phyloP scores from a whole-genome alignment of 1,140 invertebrate genomes.

The Penaeus vannamei region DNA sequence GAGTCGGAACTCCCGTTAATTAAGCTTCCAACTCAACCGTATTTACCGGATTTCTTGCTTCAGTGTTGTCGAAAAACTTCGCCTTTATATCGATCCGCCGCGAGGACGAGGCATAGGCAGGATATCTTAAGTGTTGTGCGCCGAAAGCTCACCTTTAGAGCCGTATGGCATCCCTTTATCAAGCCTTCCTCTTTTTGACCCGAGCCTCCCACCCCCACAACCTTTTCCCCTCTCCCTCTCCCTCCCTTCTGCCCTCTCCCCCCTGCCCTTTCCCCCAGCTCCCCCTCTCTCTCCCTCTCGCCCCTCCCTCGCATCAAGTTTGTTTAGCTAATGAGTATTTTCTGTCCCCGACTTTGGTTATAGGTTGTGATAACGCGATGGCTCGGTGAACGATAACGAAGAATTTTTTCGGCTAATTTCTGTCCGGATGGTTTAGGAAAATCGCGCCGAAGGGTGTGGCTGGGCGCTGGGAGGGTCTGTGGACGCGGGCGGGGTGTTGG shows the following conservation, averaged over 20 bases:
- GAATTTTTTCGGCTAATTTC: no score
- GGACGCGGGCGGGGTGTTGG: no score
- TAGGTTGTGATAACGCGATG: no score
- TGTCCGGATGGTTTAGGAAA: no score
- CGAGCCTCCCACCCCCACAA: background rate
- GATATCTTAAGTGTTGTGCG: no score
- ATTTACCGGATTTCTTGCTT: conserved; percentile 30
- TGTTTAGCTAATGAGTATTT: background rate
- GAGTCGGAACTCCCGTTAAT: conserved; percentile 36
- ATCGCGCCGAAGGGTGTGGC: no score
- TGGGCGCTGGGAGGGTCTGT: no score
- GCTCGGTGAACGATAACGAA: no score
- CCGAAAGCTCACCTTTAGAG: conserved; percentile 2
- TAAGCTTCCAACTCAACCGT: conserved; percentile 13
- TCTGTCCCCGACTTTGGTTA: no score
- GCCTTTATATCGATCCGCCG: no score
- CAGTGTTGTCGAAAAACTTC: background rate
- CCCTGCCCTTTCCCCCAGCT: background rate
- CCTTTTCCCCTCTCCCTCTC: conserved; percentile 3
- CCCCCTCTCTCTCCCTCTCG: background rate
- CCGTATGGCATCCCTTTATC: background rate
- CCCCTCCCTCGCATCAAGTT: background rate
- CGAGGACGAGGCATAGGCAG: no score
- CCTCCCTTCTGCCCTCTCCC: background rate
- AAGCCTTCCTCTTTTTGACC: conserved; percentile 2